Evolutionary conservation across 1,140 invertebrate genomes (phyloP), one percentile per base, ranked within the genome.

Genomic region (Diorhabda carinulata): DNA sequence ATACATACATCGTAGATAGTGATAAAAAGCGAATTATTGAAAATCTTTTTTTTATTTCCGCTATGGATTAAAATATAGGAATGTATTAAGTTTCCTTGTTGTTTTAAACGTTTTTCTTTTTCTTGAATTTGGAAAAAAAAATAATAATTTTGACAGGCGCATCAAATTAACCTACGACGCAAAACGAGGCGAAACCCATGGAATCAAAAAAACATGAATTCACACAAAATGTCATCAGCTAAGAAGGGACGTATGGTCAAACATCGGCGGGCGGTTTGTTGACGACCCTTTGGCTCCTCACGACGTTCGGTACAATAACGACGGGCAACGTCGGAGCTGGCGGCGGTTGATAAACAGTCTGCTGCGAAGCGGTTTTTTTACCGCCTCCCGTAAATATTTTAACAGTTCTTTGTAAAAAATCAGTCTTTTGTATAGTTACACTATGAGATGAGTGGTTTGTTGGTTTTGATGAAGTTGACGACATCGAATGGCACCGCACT

Each of bases 341-440:
- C 40, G 67, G 69, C 62, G 71, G 45, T 66, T 65, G 62, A 66
- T 69, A 67, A 58, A 44, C 44, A 62, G 68, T 45, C 47, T 52
- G 47, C 47, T 52, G 47, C 4, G 47, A 52, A n/a, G 47, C 47
- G 66, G 72, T 76, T 68, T 79, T 78, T 69, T 80, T 80, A 62
- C 76, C 77, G 64, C 76, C 77, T 61, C 76, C 77, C 58, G 79
- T 81, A 68, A 81, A 80, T 71, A 80, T 80, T 77, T 81, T 81
- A 76, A 81, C 79, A 79, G 79, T 81, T 70, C 79, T 78, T 79
- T 81, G 79, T 77, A 81, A 72, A 77, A 81, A 81, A 80, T 81
- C 80, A 81, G 80, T 80, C 79, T 81, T 81, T 78, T 79, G 78
- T 66, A 69, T 52, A 58, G 71, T 63, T 60, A 64, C 69, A 58